A percentile compares a stretch with the other conserved stretches of the same genome.
Conservation (phyloP, 1,140 invertebrate species). For the Copidosoma floridanum region DNA sequence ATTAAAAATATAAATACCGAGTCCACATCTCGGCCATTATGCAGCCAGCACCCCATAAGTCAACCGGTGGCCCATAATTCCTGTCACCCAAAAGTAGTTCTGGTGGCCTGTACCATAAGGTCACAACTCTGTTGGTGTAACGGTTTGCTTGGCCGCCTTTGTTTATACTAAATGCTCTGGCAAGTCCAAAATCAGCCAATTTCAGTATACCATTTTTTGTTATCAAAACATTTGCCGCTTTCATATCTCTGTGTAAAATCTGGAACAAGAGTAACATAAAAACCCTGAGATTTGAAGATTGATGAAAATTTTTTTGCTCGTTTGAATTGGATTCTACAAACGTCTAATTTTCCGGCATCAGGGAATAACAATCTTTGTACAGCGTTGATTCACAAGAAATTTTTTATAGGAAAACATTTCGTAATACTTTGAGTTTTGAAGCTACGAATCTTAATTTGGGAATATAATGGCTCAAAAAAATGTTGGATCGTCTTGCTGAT, state of each 20-base stretch:
- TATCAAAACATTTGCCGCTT: constrained; percentile 97
- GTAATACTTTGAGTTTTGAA: no score
- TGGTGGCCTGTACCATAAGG: constrained; percentile 95
- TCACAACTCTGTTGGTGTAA: constrained; percentile 97
- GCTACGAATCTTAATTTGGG: no score
- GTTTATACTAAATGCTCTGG: constrained; percentile 86
- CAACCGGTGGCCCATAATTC: constrained; percentile 95
- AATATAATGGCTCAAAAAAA: no score
- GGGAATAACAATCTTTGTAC: no score
- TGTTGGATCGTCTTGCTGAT: no score
- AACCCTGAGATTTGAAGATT: no score
- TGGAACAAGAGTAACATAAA: constrained; percentile 44
- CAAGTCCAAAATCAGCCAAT: constrained; percentile 90
- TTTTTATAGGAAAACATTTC: no score
- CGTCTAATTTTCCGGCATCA: no score
- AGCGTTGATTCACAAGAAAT: no score
- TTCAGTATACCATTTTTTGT: constrained; percentile 95
- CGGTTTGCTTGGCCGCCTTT: constrained; percentile 84
- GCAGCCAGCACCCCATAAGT: constrained; percentile 98
- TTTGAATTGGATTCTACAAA: no score
- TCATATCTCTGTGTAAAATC: constrained; percentile 96
- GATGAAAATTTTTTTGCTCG: no score
- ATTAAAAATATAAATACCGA: constrained; percentile 55
- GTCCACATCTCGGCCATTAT: constrained; percentile 99
- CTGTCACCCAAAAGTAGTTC: constrained; percentile 86